Evolutionary conservation across 1,140 invertebrate species (phyloP), one percentile per base, ranked within the genome.

Genomic region (Hypothenemus hampei): DNA sequence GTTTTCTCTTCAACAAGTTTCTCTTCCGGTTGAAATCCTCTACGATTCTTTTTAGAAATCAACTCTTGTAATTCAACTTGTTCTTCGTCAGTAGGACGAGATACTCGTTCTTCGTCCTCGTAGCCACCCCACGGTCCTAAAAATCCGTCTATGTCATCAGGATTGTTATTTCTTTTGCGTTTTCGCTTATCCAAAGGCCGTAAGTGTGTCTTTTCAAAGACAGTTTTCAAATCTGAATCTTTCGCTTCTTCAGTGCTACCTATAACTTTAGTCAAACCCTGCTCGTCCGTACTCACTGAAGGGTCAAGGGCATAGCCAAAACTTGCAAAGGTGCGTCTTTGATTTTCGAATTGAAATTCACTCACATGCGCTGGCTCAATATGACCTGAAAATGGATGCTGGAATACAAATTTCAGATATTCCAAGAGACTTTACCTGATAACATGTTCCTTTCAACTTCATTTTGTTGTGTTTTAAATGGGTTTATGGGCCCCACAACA

Each of bases 311-410:
- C 94, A 79, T 94, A 97, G n/a, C 94, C 93, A 76, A 90, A 97
- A 68, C 89, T 93, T 22, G 83, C 78, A 73, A 99, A 99, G 8
- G 94, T 98, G 68, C 93, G 78, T 58, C 97, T 79, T 69, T 99
- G 95, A 71, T 92, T 95, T 75, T 99, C 97, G 82, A 99, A 99
- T 63, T 98, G 90, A 74, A 98, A 99, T 65, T 93, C 89, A 75
- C 86, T 97, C 21, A 99, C 84, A 73, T 97, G 91, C 3, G 95
- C 92, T 62, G 87, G 82, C 71, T 99, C 97, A 3, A 97, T 88
- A 78, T 85, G 97, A 10, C 97, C 97, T 50, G 13, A 47, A 33
- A 35, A 19, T 11, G 19, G 23, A 11, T 16, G 6, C 13, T 22
- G 15, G 29, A 21, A 26, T 26, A 26, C 13, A 11, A 15, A 33